Percentiles rank a stretch among this genome's conserved stretches.
Conservation (phyloP, 2,797 vertebrate genomes). For the Enteromius trimaculatus region DNA sequence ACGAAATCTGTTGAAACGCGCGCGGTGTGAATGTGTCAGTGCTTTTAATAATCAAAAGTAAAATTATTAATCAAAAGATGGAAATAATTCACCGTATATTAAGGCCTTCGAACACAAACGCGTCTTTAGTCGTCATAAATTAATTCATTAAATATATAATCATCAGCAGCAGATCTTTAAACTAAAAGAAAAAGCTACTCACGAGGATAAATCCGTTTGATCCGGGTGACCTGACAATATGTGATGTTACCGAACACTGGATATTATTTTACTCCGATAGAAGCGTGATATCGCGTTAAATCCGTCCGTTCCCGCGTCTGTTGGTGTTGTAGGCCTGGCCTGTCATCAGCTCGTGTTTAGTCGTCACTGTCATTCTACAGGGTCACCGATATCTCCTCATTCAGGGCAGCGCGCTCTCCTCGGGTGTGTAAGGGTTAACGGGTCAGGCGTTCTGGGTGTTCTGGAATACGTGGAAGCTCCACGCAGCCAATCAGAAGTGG, state of each 20-base stretch:
- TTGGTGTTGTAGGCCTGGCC: neutral
- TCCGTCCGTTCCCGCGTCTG: neutral
- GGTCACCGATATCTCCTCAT: neutral
- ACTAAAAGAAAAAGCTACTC: neutral
- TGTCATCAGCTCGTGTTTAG: neutral
- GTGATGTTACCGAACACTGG: neutral
- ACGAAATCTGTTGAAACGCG: neutral
- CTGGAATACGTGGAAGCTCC: slow-evolving; percentile 63
- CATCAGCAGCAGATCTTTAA: neutral
- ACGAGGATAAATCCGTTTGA: neutral
- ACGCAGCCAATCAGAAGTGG: slow-evolving; percentile 70
- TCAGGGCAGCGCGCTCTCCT: neutral
- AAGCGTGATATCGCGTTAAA: neutral
- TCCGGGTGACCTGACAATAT: neutral
- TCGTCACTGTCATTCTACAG: slow-evolving; percentile 1
- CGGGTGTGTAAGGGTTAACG: slow-evolving; percentile 68
- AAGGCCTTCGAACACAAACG: neutral
- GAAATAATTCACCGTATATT: neutral
- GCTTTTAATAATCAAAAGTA: neutral
- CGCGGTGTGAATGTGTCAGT: too few species aligned
- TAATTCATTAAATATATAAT: neutral
- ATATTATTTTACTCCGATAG: too few species aligned
- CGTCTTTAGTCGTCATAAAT: neutral
- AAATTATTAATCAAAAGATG: neutral
- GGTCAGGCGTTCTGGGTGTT: slow-evolving; percentile 59